phyloP scores from a whole-genome alignment of 2,888 invertebrate species.

The Helobdella robusta region DNA sequence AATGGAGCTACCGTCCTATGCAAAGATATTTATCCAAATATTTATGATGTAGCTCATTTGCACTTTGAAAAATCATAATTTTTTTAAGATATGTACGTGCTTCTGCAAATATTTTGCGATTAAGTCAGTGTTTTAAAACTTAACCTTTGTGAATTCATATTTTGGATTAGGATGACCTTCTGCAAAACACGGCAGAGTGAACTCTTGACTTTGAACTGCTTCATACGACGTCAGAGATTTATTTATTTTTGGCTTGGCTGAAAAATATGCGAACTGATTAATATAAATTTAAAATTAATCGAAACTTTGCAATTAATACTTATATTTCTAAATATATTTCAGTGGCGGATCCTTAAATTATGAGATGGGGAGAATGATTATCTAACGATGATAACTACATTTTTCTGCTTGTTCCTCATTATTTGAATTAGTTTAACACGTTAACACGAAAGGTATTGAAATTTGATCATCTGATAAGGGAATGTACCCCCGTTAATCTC shows the following conservation, averaged over 20 bases:
- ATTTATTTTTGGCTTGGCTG: slow-evolving; percentile 32
- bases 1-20: slow-evolving; percentile 17
- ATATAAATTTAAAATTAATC: neutral
- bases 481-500: no score
- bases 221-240: slow-evolving; percentile 12
- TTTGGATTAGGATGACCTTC: slow-evolving; percentile 33
- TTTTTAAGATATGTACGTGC: no score
- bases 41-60: neutral
- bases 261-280: slow-evolving; percentile 9
- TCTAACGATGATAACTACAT: no score
- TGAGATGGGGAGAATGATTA: no score
- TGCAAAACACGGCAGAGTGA: slow-evolving; percentile 31
- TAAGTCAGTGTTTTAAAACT: no score
- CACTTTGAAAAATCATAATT: neutral
- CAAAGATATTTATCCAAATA: neutral
- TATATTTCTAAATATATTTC: neutral
- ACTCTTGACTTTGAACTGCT: slow-evolving; percentile 32
- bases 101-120: no score
- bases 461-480: no score
- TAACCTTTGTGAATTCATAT: slow-evolving; percentile 34
- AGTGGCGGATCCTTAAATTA: no score
- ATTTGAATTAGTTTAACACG: no score
- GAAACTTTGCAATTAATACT: neutral
- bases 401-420: no score
- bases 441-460: no score